Evolutionary conservation across 1,140 invertebrate species (phyloP).

Genomic region (Battus philenor): DNA sequence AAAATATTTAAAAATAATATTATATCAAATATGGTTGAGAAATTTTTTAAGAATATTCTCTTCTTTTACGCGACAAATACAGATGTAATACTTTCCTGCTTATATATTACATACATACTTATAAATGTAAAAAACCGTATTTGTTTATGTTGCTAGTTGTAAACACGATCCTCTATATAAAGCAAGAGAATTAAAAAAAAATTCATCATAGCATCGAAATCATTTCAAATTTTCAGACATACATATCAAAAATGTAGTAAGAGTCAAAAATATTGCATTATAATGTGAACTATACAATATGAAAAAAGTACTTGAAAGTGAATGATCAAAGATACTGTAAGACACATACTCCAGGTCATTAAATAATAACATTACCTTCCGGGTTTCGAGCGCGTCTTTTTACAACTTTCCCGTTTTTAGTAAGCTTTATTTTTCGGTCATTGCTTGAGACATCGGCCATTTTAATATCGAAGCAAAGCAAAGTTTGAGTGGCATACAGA

Average conservation of each 20-base stretch:
- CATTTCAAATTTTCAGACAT: constrained; percentile 28
- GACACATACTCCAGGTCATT: constrained; percentile 8
- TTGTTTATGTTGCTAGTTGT: too few species aligned
- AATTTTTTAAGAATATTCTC: too few species aligned
- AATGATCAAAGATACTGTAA: constrained; percentile 12
- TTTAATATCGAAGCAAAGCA: constrained; percentile 57
- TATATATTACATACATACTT: background rate
- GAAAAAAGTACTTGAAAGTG: constrained; percentile 12
- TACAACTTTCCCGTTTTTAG: constrained; percentile 66
- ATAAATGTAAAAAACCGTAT: too few species aligned
- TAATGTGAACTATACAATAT: constrained; percentile 18
- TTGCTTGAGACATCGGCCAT: constrained; percentile 73
- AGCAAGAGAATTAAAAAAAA: too few species aligned
- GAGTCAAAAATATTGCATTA: constrained; percentile 48
- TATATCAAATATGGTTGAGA: too few species aligned
- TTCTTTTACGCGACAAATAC: too few species aligned
- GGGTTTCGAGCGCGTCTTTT: constrained; percentile 71
- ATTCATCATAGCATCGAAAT: too few species aligned
- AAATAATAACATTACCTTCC: constrained; percentile 51
- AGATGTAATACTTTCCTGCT: too few species aligned
- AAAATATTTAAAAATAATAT: too few species aligned
- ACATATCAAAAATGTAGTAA: constrained; percentile 66
- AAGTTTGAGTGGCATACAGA: background rate
- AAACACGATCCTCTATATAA: too few species aligned
- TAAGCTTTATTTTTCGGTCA: constrained; percentile 66